Base-by-base conservation (phyloP, 2,797 vertebrate species). In the Carcharodon carcharias region DNA sequence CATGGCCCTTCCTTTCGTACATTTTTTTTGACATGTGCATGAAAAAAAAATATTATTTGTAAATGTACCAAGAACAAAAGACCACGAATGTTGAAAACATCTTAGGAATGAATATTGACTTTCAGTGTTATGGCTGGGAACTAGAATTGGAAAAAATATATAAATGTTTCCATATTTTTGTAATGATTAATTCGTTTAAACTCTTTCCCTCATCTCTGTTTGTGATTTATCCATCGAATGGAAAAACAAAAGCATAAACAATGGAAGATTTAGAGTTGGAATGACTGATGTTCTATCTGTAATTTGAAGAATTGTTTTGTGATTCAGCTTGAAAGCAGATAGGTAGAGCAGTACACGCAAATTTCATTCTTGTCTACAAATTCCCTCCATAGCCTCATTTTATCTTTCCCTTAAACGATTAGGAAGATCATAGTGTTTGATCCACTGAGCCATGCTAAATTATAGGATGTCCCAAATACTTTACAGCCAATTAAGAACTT, bases 51-150 rank as follows among this genome's bases (percentile, higher is more conserved):
- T 50, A 50, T 35, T 61, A 91, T 91, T 61, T 91, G 31, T 61
- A 61, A 91, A 61, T 61, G 56, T 91, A 58, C 88, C 61, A 67
- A 45, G 8, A 93, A 26, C n/a, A 92, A 92, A 65, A 65, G 58
- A 63, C 35, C 6, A 40, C 7, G 58, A 63, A 63, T 9, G 58
- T 63, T 65, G 89, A 58, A 92, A 92, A 40, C 58, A 92, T 92
- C n/a, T 65, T 65, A 40, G 58, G n/a, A 93, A 93, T 93, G 61
- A 93, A 93, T 93, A 67, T 67, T 67, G 23, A 93, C n/a, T 45
- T 93, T 26, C 89, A 65, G 91, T 93, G n/a, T 93, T 93, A 93
- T 93, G 89, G 89, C 89, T 92, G 89, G 89, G 65, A 92, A 92
- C 58, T 40, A 63, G 58, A 93, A 67, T 67, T 67, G 91, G 91